Percentiles rank a stretch among this genome's conserved stretches.
Conservation (phyloP, 1,140 invertebrate species). For the Telenomus remus region DNA sequence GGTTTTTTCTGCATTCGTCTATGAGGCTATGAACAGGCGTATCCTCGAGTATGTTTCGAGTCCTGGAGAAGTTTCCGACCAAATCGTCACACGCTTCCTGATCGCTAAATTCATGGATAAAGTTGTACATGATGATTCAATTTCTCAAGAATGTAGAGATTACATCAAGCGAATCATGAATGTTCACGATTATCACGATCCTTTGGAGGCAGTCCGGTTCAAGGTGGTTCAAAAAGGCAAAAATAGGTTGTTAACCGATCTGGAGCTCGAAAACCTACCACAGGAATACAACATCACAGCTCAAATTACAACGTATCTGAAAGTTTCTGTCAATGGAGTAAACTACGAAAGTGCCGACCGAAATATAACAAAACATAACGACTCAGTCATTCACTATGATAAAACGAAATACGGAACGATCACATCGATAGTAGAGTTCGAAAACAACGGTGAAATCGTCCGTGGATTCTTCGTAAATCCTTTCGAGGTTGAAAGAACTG, state of each 20-base stretch:
- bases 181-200: not conserved
- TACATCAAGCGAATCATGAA: conserved; percentile 5
- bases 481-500: not conserved
- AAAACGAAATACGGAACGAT: not conserved
- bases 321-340: not conserved
- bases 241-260: not conserved
- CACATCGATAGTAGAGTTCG: not conserved
- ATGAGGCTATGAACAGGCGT: conserved; percentile 29
- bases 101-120: conserved; percentile 28
- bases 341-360: not conserved
- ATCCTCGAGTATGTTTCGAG: conserved; percentile 18
- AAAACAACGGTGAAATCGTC: not conserved
- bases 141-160: not conserved
- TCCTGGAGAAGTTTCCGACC: conserved; percentile 14
- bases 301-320: not conserved
- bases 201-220: conserved; percentile 2
- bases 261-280: not conserved
- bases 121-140: conserved; percentile 1
- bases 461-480: not conserved
- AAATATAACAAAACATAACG: not conserved
- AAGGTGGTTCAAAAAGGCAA: not conserved
- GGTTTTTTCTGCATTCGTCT: conserved; percentile 13
- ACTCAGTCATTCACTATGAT: not conserved
- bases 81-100: conserved; percentile 32
- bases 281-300: not conserved